A percentile compares a stretch with the other conserved stretches of the same genome.
These are phyloP conservation scores for Molorchus minor DNA, from an alignment of 2,888 invertebrate species.

Conservation along the genomic window DNA sequence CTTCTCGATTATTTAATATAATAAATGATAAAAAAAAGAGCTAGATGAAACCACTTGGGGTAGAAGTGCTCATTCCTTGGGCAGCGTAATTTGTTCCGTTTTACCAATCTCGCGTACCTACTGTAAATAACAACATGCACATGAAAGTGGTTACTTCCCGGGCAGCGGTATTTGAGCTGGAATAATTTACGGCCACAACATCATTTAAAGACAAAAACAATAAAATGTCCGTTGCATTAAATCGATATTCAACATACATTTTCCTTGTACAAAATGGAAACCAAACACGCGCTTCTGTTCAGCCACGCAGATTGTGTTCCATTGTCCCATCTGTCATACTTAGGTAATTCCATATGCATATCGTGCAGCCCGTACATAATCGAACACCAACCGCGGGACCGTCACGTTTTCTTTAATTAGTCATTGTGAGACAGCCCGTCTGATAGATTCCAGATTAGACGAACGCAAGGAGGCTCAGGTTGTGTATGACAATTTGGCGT, in stretches of 20 bases:
- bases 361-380: slow-evolving; percentile 51
- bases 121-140: too few species aligned
- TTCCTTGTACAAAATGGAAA: slow-evolving; percentile 44
- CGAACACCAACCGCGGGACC: slow-evolving; percentile 50
- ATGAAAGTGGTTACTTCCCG: too few species aligned
- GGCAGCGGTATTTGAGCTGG: too few species aligned
- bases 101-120: too few species aligned
- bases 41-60: too few species aligned
- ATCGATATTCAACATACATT: slow-evolving; percentile 28
- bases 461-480: slow-evolving; percentile 43
- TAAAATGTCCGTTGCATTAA: slow-evolving; percentile 14
- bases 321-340: slow-evolving; percentile 58
- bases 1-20: too few species aligned
- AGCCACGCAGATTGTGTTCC: slow-evolving; percentile 58
- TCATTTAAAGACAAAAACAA: slow-evolving; percentile 11
- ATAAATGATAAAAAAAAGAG: too few species aligned
- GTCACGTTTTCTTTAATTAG: slow-evolving; percentile 57
- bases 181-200: slow-evolving; percentile 6
- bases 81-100: too few species aligned
- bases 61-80: too few species aligned
- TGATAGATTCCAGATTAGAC: slow-evolving; percentile 51
- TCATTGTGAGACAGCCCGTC: slow-evolving; percentile 49
- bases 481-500: too few species aligned
- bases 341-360: slow-evolving; percentile 55
- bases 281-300: slow-evolving; percentile 50